Evolutionary conservation across 2,113 vertebrate genomes (phyloP).

Genomic region (Epinephelus fuscoguttatus): DNA sequence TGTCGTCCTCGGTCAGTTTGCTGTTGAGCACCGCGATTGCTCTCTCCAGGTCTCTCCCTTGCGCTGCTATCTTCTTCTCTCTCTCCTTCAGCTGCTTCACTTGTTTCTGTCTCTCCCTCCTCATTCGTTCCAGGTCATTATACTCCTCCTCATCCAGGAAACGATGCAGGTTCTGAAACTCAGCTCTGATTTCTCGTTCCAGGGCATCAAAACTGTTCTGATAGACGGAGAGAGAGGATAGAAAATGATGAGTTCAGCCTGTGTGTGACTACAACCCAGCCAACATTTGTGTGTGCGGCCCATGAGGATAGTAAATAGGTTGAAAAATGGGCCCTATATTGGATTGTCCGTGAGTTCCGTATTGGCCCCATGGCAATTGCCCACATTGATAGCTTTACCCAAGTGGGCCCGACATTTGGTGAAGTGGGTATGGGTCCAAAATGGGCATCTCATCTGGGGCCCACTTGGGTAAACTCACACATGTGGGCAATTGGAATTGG

Average conservation of each 20-base stretch:
- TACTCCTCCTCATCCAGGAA: conserved; percentile 83
- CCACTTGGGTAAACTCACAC: too few relatives aligned
- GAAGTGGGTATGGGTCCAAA: too few relatives aligned
- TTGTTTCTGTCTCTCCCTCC: conserved; percentile 76
- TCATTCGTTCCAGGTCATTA: conserved; percentile 77
- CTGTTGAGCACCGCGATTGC: conserved; percentile 79
- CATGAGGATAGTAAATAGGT: too few relatives aligned
- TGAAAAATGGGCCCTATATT: too few relatives aligned
- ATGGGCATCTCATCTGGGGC: too few relatives aligned
- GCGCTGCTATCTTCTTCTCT: conserved; percentile 80
- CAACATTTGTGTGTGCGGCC: too few relatives aligned
- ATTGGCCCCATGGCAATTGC: too few relatives aligned
- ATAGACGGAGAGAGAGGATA: not conserved
- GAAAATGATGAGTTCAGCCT: not conserved
- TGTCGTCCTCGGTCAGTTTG: conserved; percentile 83
- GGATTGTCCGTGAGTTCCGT: too few relatives aligned
- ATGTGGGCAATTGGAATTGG: too few relatives aligned
- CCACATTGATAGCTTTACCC: too few relatives aligned
- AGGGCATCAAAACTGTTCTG: conserved; percentile 80
- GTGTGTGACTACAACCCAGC: not conserved
- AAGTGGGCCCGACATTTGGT: too few relatives aligned
- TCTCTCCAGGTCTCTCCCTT: conserved; percentile 79
- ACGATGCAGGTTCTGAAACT: conserved; percentile 84
- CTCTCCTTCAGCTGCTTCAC: conserved; percentile 81
- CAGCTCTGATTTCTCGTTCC: conserved; percentile 81